Evolutionary conservation across 1,140 invertebrate species (phyloP), one percentile per base, ranked within the genome.

Genomic region (Drosophila fuyamai): DNA sequence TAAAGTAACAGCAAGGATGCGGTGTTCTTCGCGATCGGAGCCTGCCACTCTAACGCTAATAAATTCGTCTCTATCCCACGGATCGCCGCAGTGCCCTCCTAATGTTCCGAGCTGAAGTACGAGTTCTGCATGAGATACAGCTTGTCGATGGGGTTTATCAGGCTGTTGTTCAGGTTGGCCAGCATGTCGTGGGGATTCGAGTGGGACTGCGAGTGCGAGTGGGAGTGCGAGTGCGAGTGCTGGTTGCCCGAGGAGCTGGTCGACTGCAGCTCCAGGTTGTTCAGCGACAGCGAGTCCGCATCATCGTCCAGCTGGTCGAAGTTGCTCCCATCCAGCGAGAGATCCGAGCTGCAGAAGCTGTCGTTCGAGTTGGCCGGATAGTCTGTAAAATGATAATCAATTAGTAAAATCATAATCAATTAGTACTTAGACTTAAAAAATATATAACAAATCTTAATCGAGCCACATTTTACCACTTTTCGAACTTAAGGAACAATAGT

Each of bases 101-200:
- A 92, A 58, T 91, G 84, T 54, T 92, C 92, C 10, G 83, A 81
- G 65, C 89, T 92, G 91, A 98, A 98, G 92, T 98, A 98, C 38
- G 97, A 98, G 93, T 96, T 98, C 93, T 98, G 97, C 98, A 99
- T 99, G 82, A 98, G 96, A 93, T 98, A 99, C 48, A 99, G 95
- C 94, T 98, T 98, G 93, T 99, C 98, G 77, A 99, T 99, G 38
- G 98, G 98, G 93, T 99, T 99, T 88, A 96, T 95, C 12, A 95
- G 94, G 40, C 94, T 94, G 6, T 95, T 94, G 71, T 95, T 95
- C 36, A 95, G 93, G 76, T 94, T 91, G 91, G 94, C 85, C 63
- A 92, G 55, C 93, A 93, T 79, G 92, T 94, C 89, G 92, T 93
- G 91, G 44, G 90, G 86, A 73, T 93, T 91, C 73, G 93, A 89